Evolutionary conservation across 2,888 invertebrate species (phyloP).

Genomic region (Cheilosia scutellata): DNA sequence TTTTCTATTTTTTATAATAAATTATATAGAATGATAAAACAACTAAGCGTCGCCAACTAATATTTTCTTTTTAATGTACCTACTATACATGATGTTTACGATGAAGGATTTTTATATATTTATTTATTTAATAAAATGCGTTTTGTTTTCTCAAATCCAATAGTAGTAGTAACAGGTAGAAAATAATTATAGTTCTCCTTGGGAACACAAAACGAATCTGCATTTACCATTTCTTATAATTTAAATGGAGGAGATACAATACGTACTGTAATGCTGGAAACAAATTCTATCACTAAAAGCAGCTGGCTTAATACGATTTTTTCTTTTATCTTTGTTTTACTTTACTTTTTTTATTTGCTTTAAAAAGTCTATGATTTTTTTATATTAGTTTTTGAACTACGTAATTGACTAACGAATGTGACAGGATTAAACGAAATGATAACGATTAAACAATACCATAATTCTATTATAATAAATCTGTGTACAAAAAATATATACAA

Average conservation of each 20-base stretch:
- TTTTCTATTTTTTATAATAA: background rate
- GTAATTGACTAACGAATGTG: background rate
- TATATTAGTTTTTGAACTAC: background rate
- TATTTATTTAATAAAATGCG: background rate
- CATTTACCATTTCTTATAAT: background rate
- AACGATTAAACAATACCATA: constrained; percentile 7
- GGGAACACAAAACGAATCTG: background rate
- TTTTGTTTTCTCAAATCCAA: background rate
- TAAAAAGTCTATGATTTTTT: background rate
- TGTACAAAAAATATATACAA: constrained; percentile 5
- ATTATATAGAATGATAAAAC: background rate
- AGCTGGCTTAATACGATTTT: background rate
- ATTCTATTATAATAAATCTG: constrained; percentile 9
- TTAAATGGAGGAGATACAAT: background rate
- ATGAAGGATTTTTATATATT: too few relatives aligned
- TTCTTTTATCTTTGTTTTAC: background rate
- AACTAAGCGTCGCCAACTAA: background rate
- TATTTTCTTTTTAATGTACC: too few relatives aligned
- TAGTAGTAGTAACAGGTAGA: too few relatives aligned
- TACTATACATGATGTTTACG: too few relatives aligned
- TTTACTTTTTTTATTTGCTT: background rate
- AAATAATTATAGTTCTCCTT: background rate
- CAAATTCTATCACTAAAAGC: background rate
- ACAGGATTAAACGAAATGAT: constrained; percentile 10
- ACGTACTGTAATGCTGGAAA: constrained; percentile 6